Base-by-base conservation (phyloP, 2,888 invertebrate genomes). In the Germaria angustata region DNA sequence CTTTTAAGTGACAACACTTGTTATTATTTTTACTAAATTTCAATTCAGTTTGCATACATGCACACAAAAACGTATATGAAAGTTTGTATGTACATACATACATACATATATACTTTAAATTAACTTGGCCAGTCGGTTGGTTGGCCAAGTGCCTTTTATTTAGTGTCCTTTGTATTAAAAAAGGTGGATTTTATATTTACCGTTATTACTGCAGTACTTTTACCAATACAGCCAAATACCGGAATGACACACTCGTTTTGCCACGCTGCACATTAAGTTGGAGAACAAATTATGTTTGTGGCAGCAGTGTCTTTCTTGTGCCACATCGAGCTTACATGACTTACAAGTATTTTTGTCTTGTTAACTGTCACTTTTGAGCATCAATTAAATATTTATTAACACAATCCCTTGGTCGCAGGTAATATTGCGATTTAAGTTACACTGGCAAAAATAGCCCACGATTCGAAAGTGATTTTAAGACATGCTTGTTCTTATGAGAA, bases 331-430 rank as follows among this genome's bases (percentile, higher is more conserved):
- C 15, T 71, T 77, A 72, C 66, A 59, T 75, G 68, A 63, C 59
- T 77, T 72, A 77, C 57, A 71, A 34, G 63, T 55, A 72, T 68
- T 71, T 71, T 75, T 61, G 65, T 79, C 79, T 82, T 76, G 82
- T 82, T 82, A 79, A 34, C 82, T 82, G 82, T 79, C 82, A 82
- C 71, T 79, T 80, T 71, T 82, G 61, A 79, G 53, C 66, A 76
- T 76, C 75, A 82, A 82, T 82, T 82, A 82, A 82, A 82, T 75
- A 79, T 71, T 82, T 82, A 76, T 82, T 82, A 82, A 76, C 75
- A 82, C 79, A 66, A 76, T 46, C 46, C 28, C 75, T 75, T 75
- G 34, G 65, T 51, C 53, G 44, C 46, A 51, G 49, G 59, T 72
- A 59, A 41, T 57, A 41, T 20, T 41, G 20, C 13, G 53, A 44